phyloP scores from a whole-genome alignment of 2,888 invertebrate genomes.

The Tolmerus cingulatus region DNA sequence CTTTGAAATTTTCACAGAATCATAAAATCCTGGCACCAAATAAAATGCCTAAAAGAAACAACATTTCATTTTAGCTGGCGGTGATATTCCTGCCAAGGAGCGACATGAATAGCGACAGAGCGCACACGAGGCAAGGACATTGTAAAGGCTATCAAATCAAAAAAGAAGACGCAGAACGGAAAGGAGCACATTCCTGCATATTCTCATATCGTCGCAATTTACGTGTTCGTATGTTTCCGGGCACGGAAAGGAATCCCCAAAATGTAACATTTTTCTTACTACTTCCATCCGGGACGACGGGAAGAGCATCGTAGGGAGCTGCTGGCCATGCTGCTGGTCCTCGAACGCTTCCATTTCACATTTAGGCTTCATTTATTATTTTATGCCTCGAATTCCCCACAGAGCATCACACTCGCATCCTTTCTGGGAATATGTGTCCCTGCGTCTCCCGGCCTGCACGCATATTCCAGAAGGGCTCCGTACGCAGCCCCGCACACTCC shows the following conservation, averaged over 20 bases:
- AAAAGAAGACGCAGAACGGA: slow-evolving; percentile 32
- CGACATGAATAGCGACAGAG: slow-evolving; percentile 10
- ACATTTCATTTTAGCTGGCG: slow-evolving; percentile 19
- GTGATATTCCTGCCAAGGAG: neutral
- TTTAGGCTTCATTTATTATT: slow-evolving; percentile 49
- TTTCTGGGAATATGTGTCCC: slow-evolving; percentile 33
- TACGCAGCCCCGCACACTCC: slow-evolving; percentile 39
- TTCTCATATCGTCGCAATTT: slow-evolving; percentile 47
- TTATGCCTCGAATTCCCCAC: slow-evolving; percentile 46
- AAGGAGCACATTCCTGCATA: slow-evolving; percentile 45
- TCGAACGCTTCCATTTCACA: slow-evolving; percentile 44
- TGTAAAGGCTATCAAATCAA: slow-evolving; percentile 46
- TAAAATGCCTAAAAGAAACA: slow-evolving; percentile 34
- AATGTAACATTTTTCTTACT: slow-evolving; percentile 45
- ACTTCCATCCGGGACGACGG: slow-evolving; percentile 2
- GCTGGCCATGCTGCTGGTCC: slow-evolving; percentile 9
- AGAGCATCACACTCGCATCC: slow-evolving; percentile 38
- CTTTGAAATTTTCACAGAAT: slow-evolving; percentile 37
- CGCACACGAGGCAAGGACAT: slow-evolving; percentile 43
- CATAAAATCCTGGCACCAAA: slow-evolving; percentile 41
- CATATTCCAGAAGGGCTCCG: slow-evolving; percentile 17
- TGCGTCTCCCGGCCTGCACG: slow-evolving; percentile 1
- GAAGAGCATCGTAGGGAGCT: neutral
- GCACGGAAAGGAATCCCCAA: slow-evolving; percentile 38
- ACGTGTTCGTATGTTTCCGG: slow-evolving; percentile 45